Base-by-base conservation (phyloP, 2,797 vertebrate genomes). In the Harpagifer antarcticus region DNA sequence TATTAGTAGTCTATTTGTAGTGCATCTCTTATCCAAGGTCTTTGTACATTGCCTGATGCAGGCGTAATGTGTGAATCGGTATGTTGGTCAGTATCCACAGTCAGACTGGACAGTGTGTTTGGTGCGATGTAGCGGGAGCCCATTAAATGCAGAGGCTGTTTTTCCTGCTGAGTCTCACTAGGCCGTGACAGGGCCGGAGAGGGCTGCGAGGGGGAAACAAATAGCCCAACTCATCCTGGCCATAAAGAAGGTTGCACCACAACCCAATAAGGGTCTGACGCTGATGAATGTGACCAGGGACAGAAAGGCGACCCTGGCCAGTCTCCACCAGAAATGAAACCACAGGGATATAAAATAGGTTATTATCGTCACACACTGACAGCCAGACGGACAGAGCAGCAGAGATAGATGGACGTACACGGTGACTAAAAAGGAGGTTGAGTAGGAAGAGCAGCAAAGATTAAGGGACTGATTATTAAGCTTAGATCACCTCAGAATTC, bases 221-320 rank as follows among this genome's bases (percentile, higher is more conserved):
- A 95, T 95, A 95, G 93, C 93, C 90, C 89, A 89, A 93, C 92
- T 95, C 93, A 93, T 91, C 93, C 89, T 74, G 79, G 90, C 93
- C 93, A 95, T 95, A 94, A 95, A 95, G 93, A 93, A 92, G 90
- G 93, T 91, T 89, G 88, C 92, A 92, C 93, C 92, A 88, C 92
- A 92, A 94, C 93, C 94, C 94, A 95, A 95, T 95, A 95, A 95
- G 93, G 91, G 78, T 83, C 86, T 95, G 95, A 95, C 94, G 92
- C 95, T 96, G 95, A 96, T 94, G 93, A 95, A 95, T 95, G 94
- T 93, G 89, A 89, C 93, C 91, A 74, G 92, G 93, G 94, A 93
- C 90, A 81, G 82, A 76, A 89, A 94, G 92, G 93, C 93, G 92
- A 94, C 94, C 94, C 93, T 85, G 92, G 91, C 92, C 90, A 87